These are phyloP conservation scores for Drosophila varians DNA, from an alignment of 1,140 invertebrate genomes.

Conservation along the genomic window DNA sequence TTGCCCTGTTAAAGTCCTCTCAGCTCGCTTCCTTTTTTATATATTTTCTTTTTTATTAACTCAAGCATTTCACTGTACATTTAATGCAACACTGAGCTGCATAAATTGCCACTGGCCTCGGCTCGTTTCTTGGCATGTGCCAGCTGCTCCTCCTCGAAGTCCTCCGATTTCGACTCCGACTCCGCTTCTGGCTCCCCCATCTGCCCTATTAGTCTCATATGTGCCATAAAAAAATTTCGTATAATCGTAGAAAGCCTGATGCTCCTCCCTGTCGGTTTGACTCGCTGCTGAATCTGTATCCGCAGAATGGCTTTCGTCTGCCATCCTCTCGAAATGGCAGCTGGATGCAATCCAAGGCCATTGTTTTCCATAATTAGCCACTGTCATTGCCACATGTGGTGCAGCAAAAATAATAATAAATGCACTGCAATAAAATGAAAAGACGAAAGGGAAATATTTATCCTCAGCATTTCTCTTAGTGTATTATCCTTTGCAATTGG, in stretches of 20 bases:
- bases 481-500: not conserved
- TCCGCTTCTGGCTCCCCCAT: not conserved
- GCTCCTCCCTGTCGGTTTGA: constrained; percentile 47
- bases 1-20: not conserved
- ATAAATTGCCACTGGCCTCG: constrained; percentile 65
- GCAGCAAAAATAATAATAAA: constrained; percentile 29
- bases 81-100: constrained; percentile 79
- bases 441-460: too few species aligned
- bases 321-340: constrained; percentile 50
- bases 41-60: constrained; percentile 62
- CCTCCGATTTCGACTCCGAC: not conserved
- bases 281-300: constrained; percentile 43
- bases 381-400: constrained; percentile 33
- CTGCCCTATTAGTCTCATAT: constrained; percentile 74
- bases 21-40: constrained; percentile 6
- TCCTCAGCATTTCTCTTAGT: not conserved
- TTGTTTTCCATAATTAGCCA: constrained; percentile 70
- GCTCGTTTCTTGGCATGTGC: constrained; percentile 63
- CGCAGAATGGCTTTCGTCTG: constrained; percentile 48
- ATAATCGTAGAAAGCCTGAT: constrained; percentile 60
- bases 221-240: constrained; percentile 76
- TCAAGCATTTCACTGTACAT: constrained; percentile 78
- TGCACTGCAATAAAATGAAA: constrained; percentile 12
- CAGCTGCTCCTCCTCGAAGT: constrained; percentile 42
- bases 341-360: constrained; percentile 75